A percentile compares a stretch with the other conserved stretches of the same genome.
These are phyloP conservation scores for Gastrophryne carolinensis DNA, from an alignment of 2,797 vertebrate genomes.

Conservation along the genomic window DNA sequence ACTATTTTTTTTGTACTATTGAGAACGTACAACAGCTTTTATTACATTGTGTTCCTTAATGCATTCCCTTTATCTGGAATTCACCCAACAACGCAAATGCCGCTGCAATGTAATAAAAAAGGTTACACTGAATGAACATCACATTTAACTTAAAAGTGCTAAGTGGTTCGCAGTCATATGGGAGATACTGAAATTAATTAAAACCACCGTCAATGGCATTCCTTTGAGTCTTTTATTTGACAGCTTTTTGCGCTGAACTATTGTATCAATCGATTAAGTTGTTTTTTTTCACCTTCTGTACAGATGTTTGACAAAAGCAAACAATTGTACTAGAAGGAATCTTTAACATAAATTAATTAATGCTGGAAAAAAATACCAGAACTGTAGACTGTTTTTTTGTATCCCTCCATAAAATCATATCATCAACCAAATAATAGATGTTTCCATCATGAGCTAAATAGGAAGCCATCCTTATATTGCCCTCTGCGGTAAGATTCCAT, in stretches of 20 bases:
- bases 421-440: slow-evolving; percentile 56
- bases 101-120: background rate
- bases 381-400: slow-evolving; percentile 53
- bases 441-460: slow-evolving; percentile 61
- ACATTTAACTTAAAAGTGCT: background rate
- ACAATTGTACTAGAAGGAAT: background rate
- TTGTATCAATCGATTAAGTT: background rate
- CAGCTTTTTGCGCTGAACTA: background rate
- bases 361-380: slow-evolving; percentile 58
- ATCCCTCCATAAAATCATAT: slow-evolving; percentile 59
- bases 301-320: background rate
- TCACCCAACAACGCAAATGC: background rate
- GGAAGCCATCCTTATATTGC: slow-evolving; percentile 55
- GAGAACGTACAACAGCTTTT: background rate
- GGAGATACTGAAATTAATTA: background rate
- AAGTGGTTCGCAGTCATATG: background rate
- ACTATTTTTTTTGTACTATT: background rate
- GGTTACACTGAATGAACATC: background rate
- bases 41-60: background rate
- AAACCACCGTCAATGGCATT: background rate
- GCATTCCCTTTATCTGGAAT: background rate
- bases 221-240: background rate
- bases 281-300: background rate
- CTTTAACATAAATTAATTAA: no score
- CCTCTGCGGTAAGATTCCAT: slow-evolving; percentile 56